phyloP scores from a whole-genome alignment of 2,888 invertebrate genomes.

The Scelioninae gen. 1 region DNA sequence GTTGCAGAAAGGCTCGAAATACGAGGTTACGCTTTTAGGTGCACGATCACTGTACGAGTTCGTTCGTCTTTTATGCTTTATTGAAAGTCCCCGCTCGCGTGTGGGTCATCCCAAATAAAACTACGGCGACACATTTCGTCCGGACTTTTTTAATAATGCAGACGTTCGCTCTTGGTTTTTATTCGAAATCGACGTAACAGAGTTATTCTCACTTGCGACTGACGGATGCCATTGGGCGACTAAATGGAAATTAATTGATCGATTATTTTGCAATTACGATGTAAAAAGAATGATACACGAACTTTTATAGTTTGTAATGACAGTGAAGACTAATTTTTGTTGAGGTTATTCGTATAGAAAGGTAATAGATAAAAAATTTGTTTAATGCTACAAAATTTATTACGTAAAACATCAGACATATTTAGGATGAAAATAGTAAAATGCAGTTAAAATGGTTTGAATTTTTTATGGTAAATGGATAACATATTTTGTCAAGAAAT shows the following conservation, averaged over 20 bases:
- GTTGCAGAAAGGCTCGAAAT: slow-evolving; percentile 67
- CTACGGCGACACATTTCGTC: slow-evolving; percentile 29
- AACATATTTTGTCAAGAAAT: no score
- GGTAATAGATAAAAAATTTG: no score
- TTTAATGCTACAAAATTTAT: no score
- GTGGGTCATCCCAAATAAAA: slow-evolving; percentile 56
- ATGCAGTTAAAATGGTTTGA: no score
- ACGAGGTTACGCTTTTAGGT: slow-evolving; percentile 67
- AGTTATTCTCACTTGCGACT: slow-evolving; percentile 21
- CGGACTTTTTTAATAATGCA: slow-evolving; percentile 54
- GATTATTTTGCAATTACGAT: slow-evolving; percentile 24
- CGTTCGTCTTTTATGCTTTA: slow-evolving; percentile 63
- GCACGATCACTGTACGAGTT: slow-evolving; percentile 61
- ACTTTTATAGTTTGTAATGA: no score
- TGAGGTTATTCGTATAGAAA: no score
- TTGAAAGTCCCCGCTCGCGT: slow-evolving; percentile 56
- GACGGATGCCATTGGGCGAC: no score
- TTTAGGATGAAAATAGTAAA: no score
- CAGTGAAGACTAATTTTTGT: no score
- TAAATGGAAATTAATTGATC: slow-evolving; percentile 39
- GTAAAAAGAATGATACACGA: not conserved
- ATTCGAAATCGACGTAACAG: slow-evolving; percentile 17
- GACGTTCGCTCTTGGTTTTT: slow-evolving; percentile 30
- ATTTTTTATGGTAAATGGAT: no score
- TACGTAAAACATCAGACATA: no score